These are phyloP conservation scores for Ophioninae sp. DNA, from an alignment of 2,888 invertebrate genomes.

Conservation along the genomic window DNA sequence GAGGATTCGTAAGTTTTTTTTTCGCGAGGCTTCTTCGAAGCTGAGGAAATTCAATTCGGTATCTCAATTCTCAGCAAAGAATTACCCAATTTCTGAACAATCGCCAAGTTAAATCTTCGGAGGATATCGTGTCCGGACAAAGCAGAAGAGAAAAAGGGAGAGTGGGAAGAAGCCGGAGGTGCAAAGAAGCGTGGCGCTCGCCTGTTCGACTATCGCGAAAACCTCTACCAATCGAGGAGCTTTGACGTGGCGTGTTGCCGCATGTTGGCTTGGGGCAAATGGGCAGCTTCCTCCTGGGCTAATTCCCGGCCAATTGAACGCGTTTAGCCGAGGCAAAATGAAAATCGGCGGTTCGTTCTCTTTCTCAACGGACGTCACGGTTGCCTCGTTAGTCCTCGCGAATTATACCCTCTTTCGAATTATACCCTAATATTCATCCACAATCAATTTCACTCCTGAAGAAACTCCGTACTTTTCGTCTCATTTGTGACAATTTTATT, in stretches of 20 bases:
- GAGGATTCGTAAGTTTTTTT: neutral
- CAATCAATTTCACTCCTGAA: neutral
- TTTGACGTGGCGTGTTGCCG: constrained; percentile 63
- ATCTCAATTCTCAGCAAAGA: constrained; percentile 27
- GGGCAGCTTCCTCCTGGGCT: constrained; percentile 68
- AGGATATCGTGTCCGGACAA: constrained; percentile 47
- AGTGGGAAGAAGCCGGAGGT: constrained; percentile 43
- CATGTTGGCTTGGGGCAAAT: constrained; percentile 67
- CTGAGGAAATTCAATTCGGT: constrained; percentile 46
- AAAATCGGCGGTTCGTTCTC: constrained; percentile 65
- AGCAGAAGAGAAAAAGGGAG: constrained; percentile 24
- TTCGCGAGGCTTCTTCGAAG: constrained; percentile 23
- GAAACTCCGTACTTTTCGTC: neutral
- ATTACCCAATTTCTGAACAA: constrained; percentile 22
- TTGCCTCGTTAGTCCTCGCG: constrained; percentile 35
- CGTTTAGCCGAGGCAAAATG: constrained; percentile 63
- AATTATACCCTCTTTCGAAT: neutral
- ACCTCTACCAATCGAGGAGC: constrained; percentile 48
- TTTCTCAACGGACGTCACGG: constrained; percentile 58
- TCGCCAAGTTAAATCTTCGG: constrained; percentile 36
- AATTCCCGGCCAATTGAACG: constrained; percentile 66
- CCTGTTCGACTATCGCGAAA: constrained; percentile 54
- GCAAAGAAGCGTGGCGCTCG: constrained; percentile 67
- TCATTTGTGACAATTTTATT: neutral
- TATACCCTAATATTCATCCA: neutral